phyloP scores from a whole-genome alignment of 2,797 vertebrate species.

The Urophycis tenuis region DNA sequence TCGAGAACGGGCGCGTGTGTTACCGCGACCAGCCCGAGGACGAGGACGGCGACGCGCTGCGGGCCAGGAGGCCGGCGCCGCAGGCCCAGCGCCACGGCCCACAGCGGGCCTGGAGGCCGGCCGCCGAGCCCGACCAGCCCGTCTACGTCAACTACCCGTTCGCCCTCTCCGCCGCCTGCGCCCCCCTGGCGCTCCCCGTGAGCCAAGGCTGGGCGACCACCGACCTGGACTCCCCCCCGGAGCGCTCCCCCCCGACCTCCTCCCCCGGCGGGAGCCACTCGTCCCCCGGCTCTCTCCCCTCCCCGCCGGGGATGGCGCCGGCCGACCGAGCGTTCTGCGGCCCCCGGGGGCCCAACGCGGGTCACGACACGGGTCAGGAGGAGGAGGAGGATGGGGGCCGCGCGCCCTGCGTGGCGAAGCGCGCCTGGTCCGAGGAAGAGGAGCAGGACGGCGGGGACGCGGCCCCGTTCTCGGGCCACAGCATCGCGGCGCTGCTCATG shows the following conservation, averaged over 20 bases:
- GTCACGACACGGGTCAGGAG: background rate
- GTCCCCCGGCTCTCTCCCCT: constrained; percentile 14
- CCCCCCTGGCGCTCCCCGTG: constrained; percentile 16
- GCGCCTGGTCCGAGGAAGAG: background rate
- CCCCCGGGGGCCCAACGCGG: background rate
- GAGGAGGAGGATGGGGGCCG: background rate
- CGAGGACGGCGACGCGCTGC: background rate
- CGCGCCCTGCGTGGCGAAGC: background rate
- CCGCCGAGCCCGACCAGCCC: constrained; percentile 51
- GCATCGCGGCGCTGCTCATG: constrained; percentile 53
- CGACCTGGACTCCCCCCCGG: constrained; percentile 42
- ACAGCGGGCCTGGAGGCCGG: constrained; percentile 21
- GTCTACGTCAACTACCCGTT: constrained; percentile 73
- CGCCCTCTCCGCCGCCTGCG: constrained; percentile 26
- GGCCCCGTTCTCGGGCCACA: constrained; percentile 40
- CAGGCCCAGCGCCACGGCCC: background rate
- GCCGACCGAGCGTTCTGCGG: background rate
- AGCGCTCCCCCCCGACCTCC: constrained; percentile 7
- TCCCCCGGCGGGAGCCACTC: constrained; percentile 21
- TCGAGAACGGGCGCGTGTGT: constrained; percentile 61
- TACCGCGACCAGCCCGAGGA: constrained; percentile 46
- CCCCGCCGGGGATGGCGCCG: background rate
- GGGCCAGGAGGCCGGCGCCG: constrained; percentile 15
- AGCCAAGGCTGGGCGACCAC: constrained; percentile 49
- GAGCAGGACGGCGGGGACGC: background rate